Percentiles rank a stretch among this genome's conserved stretches.
phyloP scores from a whole-genome alignment of 1,140 invertebrate genomes.

The Hermatobates lingyangjiaoensis region DNA sequence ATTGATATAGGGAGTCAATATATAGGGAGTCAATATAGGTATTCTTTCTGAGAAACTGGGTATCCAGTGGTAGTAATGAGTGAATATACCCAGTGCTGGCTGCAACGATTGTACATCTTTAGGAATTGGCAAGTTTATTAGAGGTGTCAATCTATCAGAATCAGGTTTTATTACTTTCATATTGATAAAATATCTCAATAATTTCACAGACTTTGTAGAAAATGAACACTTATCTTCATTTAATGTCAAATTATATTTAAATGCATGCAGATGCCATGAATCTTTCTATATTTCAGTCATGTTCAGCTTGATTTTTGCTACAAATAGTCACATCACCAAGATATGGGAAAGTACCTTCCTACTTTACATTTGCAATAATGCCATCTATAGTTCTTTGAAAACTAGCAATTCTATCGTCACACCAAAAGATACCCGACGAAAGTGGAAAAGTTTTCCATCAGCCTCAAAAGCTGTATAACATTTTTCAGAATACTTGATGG shows the following conservation, averaged over 20 bases:
- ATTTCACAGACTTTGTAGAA: background rate
- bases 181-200: background rate
- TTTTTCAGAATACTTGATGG: conserved; percentile 1
- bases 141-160: too few species aligned
- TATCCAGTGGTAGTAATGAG: too few species aligned
- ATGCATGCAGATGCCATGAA: background rate
- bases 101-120: too few species aligned
- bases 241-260: background rate
- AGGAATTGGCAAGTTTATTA: too few species aligned
- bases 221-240: background rate
- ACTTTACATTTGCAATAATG: background rate
- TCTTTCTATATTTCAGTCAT: background rate
- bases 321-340: background rate
- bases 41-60: too few species aligned
- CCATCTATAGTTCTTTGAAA: background rate
- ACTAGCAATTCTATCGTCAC: conserved; percentile 12
- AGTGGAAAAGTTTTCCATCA: conserved; percentile 12
- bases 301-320: background rate
- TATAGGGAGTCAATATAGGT: too few species aligned
- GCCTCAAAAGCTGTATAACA: conserved; percentile 9
- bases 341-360: background rate
- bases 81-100: too few species aligned
- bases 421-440: conserved; percentile 19
- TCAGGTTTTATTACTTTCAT: background rate
- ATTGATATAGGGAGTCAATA: too few species aligned